Conservation (phyloP, 1,140 invertebrate genomes). For the Potamilus streckersoni region DNA sequence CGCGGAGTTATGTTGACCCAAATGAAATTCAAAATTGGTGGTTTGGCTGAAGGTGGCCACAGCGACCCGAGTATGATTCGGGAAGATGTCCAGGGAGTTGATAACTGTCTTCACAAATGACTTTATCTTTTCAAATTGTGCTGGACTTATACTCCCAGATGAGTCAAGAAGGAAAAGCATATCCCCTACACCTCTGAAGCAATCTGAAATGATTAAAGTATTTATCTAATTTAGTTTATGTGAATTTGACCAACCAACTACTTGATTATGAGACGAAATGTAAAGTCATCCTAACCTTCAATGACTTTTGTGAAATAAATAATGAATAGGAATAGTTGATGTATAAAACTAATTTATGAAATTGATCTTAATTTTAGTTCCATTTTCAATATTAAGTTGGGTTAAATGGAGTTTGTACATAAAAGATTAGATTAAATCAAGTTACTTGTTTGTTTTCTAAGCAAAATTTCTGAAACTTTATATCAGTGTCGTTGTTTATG, state of each 20-base stretch:
- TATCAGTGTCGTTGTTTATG: no score
- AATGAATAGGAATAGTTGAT: no score
- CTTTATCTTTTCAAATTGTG: slow-evolving; percentile 31
- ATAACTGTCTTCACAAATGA: slow-evolving; percentile 33
- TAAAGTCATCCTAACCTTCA: no score
- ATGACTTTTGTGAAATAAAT: no score
- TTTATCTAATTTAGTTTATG: not conserved
- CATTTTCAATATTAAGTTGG: no score
- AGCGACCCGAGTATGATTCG: slow-evolving; percentile 26
- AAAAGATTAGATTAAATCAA: no score
- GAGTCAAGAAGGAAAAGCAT: slow-evolving; percentile 45
- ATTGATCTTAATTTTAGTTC: no score
- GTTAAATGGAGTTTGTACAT: no score
- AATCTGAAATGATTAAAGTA: not conserved
- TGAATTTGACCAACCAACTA: not conserved
- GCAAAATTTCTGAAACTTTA: no score
- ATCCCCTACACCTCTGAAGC: slow-evolving; percentile 23
- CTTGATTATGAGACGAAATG: no score
- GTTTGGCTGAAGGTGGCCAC: slow-evolving; percentile 21
- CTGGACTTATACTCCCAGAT: slow-evolving; percentile 40
- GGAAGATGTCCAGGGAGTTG: slow-evolving; percentile 36
- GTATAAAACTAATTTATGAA: no score
- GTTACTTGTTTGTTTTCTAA: no score
- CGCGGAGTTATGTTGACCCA: slow-evolving; percentile 5
- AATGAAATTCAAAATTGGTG: slow-evolving; percentile 12